These are phyloP conservation scores for Julus scandinavius DNA, from an alignment of 2,888 invertebrate species.

Conservation along the genomic window DNA sequence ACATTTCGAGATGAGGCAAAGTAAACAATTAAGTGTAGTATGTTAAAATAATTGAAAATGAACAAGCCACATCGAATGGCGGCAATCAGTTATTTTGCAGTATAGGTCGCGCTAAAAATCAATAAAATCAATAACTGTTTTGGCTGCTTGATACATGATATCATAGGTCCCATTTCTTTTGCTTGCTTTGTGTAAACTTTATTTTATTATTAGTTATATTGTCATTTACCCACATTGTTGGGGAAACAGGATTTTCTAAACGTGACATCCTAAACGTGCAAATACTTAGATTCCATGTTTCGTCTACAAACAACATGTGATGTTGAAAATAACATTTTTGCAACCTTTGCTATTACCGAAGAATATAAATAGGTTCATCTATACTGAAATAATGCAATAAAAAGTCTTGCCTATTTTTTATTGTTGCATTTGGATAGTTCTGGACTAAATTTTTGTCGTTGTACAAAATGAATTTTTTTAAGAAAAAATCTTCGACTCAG, in stretches of 20 bases:
- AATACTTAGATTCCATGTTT: not conserved
- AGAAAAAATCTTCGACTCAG: not conserved
- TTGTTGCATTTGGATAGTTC: no score
- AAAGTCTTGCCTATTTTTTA: no score
- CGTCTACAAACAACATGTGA: not conserved
- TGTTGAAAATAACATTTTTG: no score
- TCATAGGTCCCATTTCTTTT: not conserved
- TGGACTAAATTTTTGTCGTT: no score
- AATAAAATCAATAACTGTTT: slow-evolving; percentile 7
- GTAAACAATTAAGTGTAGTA: no score
- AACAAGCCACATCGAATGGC: not conserved
- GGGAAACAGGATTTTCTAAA: not conserved
- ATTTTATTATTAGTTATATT: not conserved
- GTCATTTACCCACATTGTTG: not conserved
- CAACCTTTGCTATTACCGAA: no score
- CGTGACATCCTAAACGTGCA: not conserved
- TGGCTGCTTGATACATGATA: not conserved
- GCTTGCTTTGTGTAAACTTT: not conserved
- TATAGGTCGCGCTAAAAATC: not conserved
- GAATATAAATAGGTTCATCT: no score
- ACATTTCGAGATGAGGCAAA: no score
- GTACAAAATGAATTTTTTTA: no score
- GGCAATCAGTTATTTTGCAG: not conserved
- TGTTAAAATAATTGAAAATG: not conserved
- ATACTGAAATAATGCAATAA: not conserved